Conservation (phyloP, 2,797 vertebrate species). For the Premnoplex brunnescens region DNA sequence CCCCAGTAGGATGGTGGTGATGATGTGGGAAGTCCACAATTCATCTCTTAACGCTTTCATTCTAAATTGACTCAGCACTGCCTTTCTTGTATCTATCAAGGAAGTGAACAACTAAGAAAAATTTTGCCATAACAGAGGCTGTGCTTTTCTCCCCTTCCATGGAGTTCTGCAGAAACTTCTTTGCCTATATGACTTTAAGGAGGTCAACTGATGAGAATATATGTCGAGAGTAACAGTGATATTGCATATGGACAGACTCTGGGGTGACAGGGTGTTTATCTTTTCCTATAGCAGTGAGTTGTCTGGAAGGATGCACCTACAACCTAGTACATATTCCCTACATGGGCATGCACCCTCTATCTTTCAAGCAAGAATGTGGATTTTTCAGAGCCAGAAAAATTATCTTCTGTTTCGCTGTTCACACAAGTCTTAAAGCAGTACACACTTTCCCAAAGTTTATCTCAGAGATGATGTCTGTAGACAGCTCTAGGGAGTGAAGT, state of each 20-base stretch:
- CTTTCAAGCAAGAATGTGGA: not conserved
- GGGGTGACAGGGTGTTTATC: not conserved
- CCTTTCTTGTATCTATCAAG: not conserved
- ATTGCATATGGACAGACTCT: not conserved
- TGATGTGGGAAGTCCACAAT: not conserved
- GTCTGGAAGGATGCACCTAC: not conserved
- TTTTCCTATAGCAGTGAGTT: not conserved
- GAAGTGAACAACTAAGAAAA: not conserved
- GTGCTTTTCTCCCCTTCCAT: accelerated
- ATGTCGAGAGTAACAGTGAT: not conserved
- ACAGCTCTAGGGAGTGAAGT: not conserved
- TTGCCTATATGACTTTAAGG: not conserved
- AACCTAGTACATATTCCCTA: not conserved
- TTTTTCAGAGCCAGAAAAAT: not conserved
- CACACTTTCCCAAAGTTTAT: not conserved
- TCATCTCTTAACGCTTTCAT: not conserved
- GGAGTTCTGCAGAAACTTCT: not conserved
- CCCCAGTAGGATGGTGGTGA: accelerated
- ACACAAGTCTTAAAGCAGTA: not conserved
- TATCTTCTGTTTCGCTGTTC: not conserved
- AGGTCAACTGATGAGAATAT: not conserved
- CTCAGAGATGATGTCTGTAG: not conserved
- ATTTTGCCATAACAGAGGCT: not conserved
- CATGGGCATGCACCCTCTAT: not conserved
- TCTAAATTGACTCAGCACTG: not conserved